phyloP scores from a whole-genome alignment of 2,888 invertebrate species.

The Panzeria rudis region DNA sequence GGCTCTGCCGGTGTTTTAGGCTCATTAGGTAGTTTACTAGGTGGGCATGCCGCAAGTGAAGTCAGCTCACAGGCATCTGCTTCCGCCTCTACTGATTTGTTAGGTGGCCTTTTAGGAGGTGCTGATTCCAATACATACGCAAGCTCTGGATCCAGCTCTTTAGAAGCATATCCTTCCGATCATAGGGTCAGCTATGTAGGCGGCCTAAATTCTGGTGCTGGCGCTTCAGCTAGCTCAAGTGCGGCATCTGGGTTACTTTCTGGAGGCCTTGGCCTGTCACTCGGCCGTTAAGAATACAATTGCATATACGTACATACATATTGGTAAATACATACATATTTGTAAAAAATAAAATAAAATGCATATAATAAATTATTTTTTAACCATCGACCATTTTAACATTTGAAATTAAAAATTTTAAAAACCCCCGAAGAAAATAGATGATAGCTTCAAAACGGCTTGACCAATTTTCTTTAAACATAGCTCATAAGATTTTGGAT shows the following conservation, averaged over 20 bases:
- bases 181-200: not conserved
- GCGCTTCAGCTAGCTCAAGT: constrained; percentile 2
- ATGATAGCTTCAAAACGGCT: no score
- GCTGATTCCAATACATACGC: not conserved
- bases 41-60: constrained; percentile 1
- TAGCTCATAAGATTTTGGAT: no score
- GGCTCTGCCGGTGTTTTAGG: not conserved
- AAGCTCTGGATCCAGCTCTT: not conserved
- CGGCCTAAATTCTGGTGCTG: not conserved
- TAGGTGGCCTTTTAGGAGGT: constrained; percentile 37
- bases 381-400: no score
- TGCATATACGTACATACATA: not conserved
- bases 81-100: not conserved
- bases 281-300: constrained; percentile 22
- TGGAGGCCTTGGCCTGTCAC: constrained; percentile 15
- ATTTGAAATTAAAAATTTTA: no score
- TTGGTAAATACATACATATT: no score
- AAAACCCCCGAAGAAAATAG: no score
- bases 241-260: not conserved
- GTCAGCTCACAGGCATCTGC: constrained; percentile 15
- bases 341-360: no score
- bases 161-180: not conserved
- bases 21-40: not conserved
- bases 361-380: no score
- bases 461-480: no score